Evolutionary conservation across 2,888 invertebrate genomes (phyloP), one percentile per base, ranked within the genome.

Genomic region (Antheraea yamamai): DNA sequence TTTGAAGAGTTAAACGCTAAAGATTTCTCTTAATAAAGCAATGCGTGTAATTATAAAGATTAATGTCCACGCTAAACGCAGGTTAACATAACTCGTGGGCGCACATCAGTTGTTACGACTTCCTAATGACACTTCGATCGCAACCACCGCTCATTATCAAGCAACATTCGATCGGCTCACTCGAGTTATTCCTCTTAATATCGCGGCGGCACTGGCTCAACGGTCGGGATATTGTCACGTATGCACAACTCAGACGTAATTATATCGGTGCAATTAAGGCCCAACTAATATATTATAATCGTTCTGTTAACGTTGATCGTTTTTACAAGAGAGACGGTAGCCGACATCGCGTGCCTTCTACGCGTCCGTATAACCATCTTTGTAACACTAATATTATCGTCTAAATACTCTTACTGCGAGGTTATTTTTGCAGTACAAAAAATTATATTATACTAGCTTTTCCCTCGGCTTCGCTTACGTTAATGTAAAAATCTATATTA

Each of bases 211-310:
- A 89, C 85, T 87, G 82, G 84, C 88, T 87, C 89, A 85, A 83
- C 87, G 87, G 85, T 83, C 88, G 91, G 94, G 91, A 94, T 95
- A 95, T 95, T 91, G 94, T 94, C 95, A 95, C 95, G 95, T 94
- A 91, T 91, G 86, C 89, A 84, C 89, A 81, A 86, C 86, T 86
- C 87, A 90, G 90, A 90, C 89, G 90, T 94, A 93, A 95, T 95
- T 95, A 95, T 95, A 95, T 95, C 92, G 91, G 84, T 87, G 91
- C 93, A 94, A 94, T 95, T 95, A 95, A 92, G 92, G 89, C 84
- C 87, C 88, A 91, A 94, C 95, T 94, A 95, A 95, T 95, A 95
- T 94, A 95, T 93, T 94, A 95, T 95, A 95, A 95, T 94, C 92
- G 94, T 90, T 92, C 91, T 87, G 92, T 93, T 90, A 92, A 92